Evolutionary conservation across 2,113 vertebrate species (phyloP), one percentile per base, ranked within the genome.

Genomic region (Dipodomys merriami): DNA sequence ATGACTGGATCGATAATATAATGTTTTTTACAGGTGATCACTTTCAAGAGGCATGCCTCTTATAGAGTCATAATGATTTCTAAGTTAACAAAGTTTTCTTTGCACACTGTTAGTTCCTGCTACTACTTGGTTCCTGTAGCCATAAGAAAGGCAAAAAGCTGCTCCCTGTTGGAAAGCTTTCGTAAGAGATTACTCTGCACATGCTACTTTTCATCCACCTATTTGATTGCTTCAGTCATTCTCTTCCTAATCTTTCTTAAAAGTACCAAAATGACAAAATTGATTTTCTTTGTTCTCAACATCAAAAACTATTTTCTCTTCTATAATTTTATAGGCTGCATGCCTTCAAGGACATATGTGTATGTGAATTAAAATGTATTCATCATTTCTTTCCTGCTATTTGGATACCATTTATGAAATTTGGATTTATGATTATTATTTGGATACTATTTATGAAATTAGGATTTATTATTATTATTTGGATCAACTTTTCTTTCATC

Each of bases 51-150:
- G 9, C 15, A 91, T 46, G 44, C 83, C 4, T 2, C 25, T 92
- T 80, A 78, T 77, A 88, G 72, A 76, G 12, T 25, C 11, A 16
- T 82, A 23, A 81, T 64, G 82, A 16, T 68, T 67, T 90, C 39
- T 92, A 83, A 77, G 16, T 39, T 92, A 81, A 19, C 67, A 71
- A 94, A 76, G 25, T 77, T 89, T 60, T 89, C 44, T 83, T 77
- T 80, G 7, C 18, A 49, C 6, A 39, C 65, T 86, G 1, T 71
- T 94, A 12, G 6, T 94, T 91, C 83, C 78, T 79, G 22, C 16
- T 46, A 77, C 20, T 80, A 18, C 81, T 91, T 90, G 7, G 7
- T 83, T 93, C 23, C 20, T 87, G 44, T 16, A 80, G 74, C 11
- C 44, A 78, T 76, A 93, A 95, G 77, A 78, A 76, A 88, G 88